Evolutionary conservation across 1,140 invertebrate species (phyloP).

Genomic region (Caerostris darwini): DNA sequence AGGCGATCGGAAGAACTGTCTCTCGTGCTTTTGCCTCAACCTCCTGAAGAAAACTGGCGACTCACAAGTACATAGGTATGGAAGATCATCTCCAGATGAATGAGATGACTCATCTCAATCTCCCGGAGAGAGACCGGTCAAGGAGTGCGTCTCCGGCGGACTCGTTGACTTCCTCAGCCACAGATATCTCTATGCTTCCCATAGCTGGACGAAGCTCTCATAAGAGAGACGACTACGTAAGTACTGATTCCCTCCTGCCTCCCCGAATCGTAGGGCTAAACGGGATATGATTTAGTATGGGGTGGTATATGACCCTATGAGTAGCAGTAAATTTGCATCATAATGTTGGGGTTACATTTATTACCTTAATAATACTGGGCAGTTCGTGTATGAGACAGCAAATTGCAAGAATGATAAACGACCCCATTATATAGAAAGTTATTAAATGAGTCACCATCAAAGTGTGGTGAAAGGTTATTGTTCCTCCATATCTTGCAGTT

Average conservation of each 20-base stretch:
- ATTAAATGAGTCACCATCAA: no score
- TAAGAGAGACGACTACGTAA: constrained; percentile 78
- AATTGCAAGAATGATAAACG: no score
- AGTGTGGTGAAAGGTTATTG: no score
- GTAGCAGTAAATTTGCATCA: neutral
- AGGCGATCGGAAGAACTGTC: neutral
- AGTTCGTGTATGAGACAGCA: no score
- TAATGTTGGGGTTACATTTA: no score
- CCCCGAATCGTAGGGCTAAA: neutral
- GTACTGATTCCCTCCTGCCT: constrained; percentile 35
- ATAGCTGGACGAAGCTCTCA: constrained; percentile 77
- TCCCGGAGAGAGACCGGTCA: constrained; percentile 79
- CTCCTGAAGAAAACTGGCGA: neutral
- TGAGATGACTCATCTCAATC: constrained; percentile 79
- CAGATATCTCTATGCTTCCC: constrained; percentile 79
- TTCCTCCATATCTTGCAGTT: no score
- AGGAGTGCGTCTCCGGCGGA: constrained; percentile 79
- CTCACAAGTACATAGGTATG: constrained; percentile 70
- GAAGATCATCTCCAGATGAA: constrained; percentile 78
- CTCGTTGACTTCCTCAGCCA: constrained; percentile 79
- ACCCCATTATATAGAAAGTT: no score
- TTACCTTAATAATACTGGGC: no score
- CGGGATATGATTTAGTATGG: neutral
- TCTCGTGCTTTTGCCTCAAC: neutral
- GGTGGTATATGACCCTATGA: neutral